Evolutionary conservation across 2,888 invertebrate genomes (phyloP).

Genomic region (Craniophora ligustri): DNA sequence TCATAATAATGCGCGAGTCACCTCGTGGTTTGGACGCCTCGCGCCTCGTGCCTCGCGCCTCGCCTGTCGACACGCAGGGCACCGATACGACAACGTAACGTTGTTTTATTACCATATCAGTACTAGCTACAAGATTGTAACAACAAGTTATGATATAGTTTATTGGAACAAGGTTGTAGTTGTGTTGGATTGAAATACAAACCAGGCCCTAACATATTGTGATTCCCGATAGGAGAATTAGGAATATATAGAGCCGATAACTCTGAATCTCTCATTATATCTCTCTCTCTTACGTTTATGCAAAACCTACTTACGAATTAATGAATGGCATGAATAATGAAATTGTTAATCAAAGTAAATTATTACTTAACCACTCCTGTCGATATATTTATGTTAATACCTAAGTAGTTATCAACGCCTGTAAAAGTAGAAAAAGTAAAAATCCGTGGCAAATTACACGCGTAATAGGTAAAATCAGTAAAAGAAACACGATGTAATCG

Average conservation of each 20-base stretch:
- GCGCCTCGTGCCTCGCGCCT: slow-evolving; percentile 51
- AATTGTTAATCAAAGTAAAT: too few species aligned
- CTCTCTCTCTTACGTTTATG: too few species aligned
- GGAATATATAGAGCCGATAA: not conserved
- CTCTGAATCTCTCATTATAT: too few species aligned
- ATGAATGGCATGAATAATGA: too few species aligned
- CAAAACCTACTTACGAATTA: too few species aligned
- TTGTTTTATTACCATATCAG: slow-evolving; percentile 53
- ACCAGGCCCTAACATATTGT: not conserved
- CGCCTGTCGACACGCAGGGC: slow-evolving; percentile 69
- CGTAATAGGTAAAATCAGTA: slow-evolving; percentile 69
- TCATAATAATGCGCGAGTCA: slow-evolving; percentile 87
- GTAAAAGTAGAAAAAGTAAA: slow-evolving; percentile 37
- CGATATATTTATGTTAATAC: slow-evolving; percentile 23
- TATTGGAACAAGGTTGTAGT: slow-evolving; percentile 23
- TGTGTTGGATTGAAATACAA: not conserved
- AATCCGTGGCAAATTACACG: slow-evolving; percentile 52
- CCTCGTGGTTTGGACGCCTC: slow-evolving; percentile 62
- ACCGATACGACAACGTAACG: slow-evolving; percentile 39
- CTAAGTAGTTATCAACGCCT: slow-evolving; percentile 6
- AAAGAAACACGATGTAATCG: slow-evolving; percentile 80
- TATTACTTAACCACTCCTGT: slow-evolving; percentile 3
- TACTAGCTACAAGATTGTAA: slow-evolving; percentile 48
- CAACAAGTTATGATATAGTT: slow-evolving; percentile 29
- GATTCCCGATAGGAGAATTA: not conserved